These are phyloP conservation scores for Oscheius sp. DNA, from an alignment of 2,888 invertebrate species.

Conservation along the genomic window DNA sequence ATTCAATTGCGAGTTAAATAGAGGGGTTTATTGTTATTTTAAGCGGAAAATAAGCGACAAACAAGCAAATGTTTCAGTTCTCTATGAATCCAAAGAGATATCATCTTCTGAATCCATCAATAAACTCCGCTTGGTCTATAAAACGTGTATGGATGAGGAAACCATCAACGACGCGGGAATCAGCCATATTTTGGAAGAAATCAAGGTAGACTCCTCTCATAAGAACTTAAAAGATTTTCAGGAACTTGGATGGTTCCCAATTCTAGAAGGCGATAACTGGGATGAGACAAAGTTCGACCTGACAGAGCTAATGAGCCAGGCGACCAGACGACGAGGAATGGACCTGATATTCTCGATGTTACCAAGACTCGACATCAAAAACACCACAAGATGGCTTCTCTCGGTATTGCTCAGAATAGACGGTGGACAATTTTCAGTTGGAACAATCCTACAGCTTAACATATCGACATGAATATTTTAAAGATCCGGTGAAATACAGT, in stretches of 20 bases:
- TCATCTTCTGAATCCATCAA: slow-evolving; percentile 63
- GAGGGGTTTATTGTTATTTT: too few relatives aligned
- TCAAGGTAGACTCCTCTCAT: too few relatives aligned
- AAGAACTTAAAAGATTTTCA: slow-evolving; percentile 16
- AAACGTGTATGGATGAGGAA: slow-evolving; percentile 65
- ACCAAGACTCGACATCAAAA: slow-evolving; percentile 12
- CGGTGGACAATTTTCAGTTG: slow-evolving; percentile 45
- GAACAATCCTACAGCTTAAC: slow-evolving; percentile 69
- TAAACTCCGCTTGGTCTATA: slow-evolving; percentile 62
- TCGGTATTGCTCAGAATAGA: not conserved
- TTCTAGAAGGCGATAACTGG: slow-evolving; percentile 59
- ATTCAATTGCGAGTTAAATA: too few relatives aligned
- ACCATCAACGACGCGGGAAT: slow-evolving; percentile 53
- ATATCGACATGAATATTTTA: slow-evolving; percentile 64
- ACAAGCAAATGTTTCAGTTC: slow-evolving; percentile 43
- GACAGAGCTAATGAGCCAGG: slow-evolving; percentile 57
- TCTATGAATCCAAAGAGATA: slow-evolving; percentile 60
- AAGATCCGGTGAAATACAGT: slow-evolving; percentile 67
- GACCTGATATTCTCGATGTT: not conserved
- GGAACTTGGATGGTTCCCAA: slow-evolving; percentile 64
- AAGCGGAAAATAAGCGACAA: not conserved
- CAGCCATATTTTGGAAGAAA: slow-evolving; percentile 53
- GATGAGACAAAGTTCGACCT: slow-evolving; percentile 44
- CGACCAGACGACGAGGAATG: slow-evolving; percentile 38
- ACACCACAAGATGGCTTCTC: slow-evolving; percentile 23